phyloP scores from a whole-genome alignment of 1,140 invertebrate genomes.

The Pseudomyrmex flavicornis region DNA sequence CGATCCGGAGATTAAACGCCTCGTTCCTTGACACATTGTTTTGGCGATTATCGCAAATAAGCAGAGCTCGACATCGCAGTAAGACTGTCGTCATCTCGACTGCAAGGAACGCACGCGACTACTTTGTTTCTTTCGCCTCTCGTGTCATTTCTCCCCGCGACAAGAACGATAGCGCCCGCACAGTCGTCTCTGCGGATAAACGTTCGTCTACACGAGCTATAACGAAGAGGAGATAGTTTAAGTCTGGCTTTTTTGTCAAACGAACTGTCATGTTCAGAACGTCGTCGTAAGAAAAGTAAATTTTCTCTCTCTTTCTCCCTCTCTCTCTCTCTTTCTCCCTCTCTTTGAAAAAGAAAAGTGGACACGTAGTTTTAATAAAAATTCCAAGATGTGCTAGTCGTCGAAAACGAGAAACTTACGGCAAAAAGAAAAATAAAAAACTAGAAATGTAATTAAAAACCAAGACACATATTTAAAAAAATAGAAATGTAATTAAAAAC shows the following conservation, averaged over 20 bases:
- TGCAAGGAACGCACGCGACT: background rate
- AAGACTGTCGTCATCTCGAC: background rate
- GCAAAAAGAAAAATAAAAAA: background rate
- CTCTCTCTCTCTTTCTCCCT: constrained; percentile 5
- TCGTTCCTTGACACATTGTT: constrained; percentile 5
- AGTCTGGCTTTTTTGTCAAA: constrained; percentile 13
- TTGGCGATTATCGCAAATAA: constrained; percentile 40
- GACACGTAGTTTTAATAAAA: background rate
- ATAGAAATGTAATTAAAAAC: background rate
- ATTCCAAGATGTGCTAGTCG: constrained; percentile 2
- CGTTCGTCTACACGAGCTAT: background rate
- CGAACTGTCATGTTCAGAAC: constrained; percentile 31
- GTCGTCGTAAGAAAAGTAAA: constrained; percentile 13
- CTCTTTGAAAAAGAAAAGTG: constrained; percentile 29
- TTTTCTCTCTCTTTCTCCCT: background rate
- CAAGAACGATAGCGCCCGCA: constrained; percentile 28
- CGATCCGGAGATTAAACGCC: constrained; percentile 39
- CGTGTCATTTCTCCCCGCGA: background rate
- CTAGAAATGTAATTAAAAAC: background rate
- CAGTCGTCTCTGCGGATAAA: background rate
- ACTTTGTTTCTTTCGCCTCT: constrained; percentile 14
- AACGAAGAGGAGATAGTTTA: constrained; percentile 16
- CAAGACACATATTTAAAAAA: background rate
- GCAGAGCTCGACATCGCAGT: background rate
- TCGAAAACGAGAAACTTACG: constrained; percentile 11